A percentile compares a stretch with the other conserved stretches of the same genome.
phyloP scores from a whole-genome alignment of 2,888 invertebrate species.

The Byasa hedistus region DNA sequence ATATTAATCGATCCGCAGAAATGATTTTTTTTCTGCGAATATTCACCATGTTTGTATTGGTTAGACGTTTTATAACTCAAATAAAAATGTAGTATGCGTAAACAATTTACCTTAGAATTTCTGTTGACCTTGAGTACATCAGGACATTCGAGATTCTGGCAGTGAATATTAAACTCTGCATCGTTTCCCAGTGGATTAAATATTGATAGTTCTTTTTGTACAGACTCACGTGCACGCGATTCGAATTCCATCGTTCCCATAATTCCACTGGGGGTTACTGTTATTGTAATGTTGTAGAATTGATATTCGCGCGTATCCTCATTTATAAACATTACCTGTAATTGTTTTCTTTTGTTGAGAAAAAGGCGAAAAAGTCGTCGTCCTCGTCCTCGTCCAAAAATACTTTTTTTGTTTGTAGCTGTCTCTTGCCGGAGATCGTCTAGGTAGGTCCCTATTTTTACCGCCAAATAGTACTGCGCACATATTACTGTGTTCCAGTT shows the following conservation, averaged over 20 bases:
- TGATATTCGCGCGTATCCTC: conserved; percentile 62
- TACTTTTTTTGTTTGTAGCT: too few species aligned
- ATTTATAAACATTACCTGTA: conserved; percentile 65
- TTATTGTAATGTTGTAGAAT: conserved; percentile 56
- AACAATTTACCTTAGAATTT: conserved; percentile 57
- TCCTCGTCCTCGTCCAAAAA: too few species aligned
- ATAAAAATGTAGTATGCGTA: not conserved
- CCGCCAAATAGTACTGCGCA: too few species aligned
- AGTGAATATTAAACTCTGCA: conserved; percentile 48
- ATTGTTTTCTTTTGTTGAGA: not conserved
- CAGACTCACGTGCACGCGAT: conserved; percentile 61
- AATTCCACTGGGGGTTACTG: conserved; percentile 55
- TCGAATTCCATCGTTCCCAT: conserved; percentile 58
- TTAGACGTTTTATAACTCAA: not conserved
- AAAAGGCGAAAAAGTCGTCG: not conserved
- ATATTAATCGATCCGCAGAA: too few species aligned
- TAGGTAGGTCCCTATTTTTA: too few species aligned
- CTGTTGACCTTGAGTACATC: conserved; percentile 49
- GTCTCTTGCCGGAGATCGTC: too few species aligned
- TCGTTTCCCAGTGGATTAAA: conserved; percentile 56
- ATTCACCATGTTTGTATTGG: not conserved
- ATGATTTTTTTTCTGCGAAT: too few species aligned
- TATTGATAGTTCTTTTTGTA: conserved; percentile 54
- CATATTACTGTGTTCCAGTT: too few species aligned
- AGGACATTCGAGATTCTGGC: conserved; percentile 52